Evolutionary conservation across 2,797 vertebrate genomes (phyloP), one percentile per base, ranked within the genome.

Genomic region (Acipenser transmontanus): DNA sequence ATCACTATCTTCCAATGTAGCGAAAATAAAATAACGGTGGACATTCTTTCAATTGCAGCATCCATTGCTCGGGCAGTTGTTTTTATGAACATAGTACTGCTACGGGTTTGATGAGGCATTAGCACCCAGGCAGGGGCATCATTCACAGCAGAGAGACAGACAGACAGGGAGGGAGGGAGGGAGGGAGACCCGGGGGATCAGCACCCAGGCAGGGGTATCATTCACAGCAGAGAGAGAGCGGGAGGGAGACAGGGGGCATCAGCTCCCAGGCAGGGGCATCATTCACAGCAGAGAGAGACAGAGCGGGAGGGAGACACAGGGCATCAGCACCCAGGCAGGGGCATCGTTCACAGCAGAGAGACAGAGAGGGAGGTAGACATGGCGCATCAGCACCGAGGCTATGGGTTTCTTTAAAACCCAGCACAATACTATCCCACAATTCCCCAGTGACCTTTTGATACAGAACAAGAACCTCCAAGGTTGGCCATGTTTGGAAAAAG

Each of bases 261-360:
- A 9, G 52, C 7, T 64, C 47, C 54, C 50, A 13, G 64, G 54
- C 47, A 47, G 75, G n/a, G 20, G 68, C 17, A 66, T 47, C 34
- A n/a, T 1, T 6, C 14, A 17, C 9, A 57, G 17, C 17, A 17
- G 14, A 20, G 50, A 47, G 0, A 10, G 67, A 59, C 51, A 56
- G 65, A 62, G 47, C 49, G 13, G 63, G 57, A 54, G 57, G 1
- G 9, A 47, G 17, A 64, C 9, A 49, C 1, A 1, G 14, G 14
- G 14, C 0, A 12, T 52, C 52, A 9, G 52, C 7, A 64, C 47
- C 54, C 50, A 13, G 64, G 54, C 47, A 47, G 75, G n/a, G 20
- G 68, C 17, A 66, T 47, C 34, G 10, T 1, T 6, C 14, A 17
- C 9, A 57, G 17, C 17, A 17, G 14, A 20, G 50, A 47, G 0